Evolutionary conservation across 2,888 invertebrate species (phyloP).

Genomic region (Subacronicta megacephala): DNA sequence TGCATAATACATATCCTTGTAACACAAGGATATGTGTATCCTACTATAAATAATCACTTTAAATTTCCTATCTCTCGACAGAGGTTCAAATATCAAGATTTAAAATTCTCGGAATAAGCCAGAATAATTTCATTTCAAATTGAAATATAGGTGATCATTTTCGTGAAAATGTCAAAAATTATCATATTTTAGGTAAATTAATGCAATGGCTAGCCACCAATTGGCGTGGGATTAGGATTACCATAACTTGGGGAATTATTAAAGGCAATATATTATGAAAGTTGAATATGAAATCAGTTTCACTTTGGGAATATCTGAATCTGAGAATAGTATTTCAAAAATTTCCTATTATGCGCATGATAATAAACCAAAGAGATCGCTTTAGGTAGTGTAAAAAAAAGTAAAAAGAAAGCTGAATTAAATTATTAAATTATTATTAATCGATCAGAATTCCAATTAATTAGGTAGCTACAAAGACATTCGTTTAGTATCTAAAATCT

Average conservation of each 20-base stretch:
- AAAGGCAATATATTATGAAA: conserved; percentile 39
- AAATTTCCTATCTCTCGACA: background rate
- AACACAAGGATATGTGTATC: too few relatives aligned
- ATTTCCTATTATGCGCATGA: too few relatives aligned
- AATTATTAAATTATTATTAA: too few relatives aligned
- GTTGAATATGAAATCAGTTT: conserved; percentile 36
- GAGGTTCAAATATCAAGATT: background rate
- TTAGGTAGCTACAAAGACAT: too few relatives aligned
- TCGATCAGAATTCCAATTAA: too few relatives aligned
- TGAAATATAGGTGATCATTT: conserved; percentile 17
- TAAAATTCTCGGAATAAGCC: background rate
- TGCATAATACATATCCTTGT: too few relatives aligned
- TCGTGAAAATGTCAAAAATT: conserved; percentile 37
- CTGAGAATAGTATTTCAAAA: background rate
- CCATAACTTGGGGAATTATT: conserved; percentile 49
- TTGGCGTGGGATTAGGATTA: conserved; percentile 45
- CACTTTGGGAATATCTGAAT: conserved; percentile 12
- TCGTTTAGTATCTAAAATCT: too few relatives aligned
- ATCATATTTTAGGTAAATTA: conserved; percentile 42
- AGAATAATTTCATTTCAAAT: conserved; percentile 26
- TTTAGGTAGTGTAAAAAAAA: too few relatives aligned
- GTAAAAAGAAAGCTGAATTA: too few relatives aligned
- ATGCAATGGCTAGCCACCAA: conserved; percentile 35
- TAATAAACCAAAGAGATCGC: too few relatives aligned
- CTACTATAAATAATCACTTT: too few relatives aligned